These are phyloP conservation scores for Orussus abietinus DNA, from an alignment of 1,140 invertebrate species.

Conservation along the genomic window DNA sequence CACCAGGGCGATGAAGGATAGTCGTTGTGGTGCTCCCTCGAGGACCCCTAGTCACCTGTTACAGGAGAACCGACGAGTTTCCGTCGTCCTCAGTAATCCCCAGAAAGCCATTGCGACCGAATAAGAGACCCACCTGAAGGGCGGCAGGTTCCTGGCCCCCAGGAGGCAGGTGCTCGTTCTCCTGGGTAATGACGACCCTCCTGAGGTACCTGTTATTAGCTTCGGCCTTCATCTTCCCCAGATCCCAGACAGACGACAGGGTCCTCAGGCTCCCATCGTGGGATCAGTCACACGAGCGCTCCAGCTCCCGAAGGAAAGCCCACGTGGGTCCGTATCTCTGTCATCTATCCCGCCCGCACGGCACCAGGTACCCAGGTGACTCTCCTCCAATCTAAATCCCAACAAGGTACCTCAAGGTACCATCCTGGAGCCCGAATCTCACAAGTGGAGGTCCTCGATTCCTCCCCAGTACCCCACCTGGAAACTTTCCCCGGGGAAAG, in stretches of 20 bases:
- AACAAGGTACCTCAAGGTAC: background rate
- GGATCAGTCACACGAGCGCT: too few relatives aligned
- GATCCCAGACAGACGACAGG: background rate
- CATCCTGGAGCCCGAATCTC: too few relatives aligned
- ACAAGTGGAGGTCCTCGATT: too few relatives aligned
- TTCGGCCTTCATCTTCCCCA: constrained; percentile 31
- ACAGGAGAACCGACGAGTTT: background rate
- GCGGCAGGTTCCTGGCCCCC: constrained; percentile 23
- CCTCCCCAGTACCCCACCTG: too few relatives aligned
- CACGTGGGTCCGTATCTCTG: background rate
- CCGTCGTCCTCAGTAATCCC: constrained; percentile 6
- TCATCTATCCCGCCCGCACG: background rate
- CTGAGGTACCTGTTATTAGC: constrained; percentile 42
- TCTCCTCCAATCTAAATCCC: background rate
- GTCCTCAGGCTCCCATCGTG: background rate
- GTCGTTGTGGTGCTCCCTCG: constrained; percentile 33
- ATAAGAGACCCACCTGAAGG: constrained; percentile 33
- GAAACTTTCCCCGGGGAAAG: too few relatives aligned
- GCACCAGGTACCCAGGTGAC: background rate
- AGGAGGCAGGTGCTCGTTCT: constrained; percentile 26
- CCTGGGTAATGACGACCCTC: constrained; percentile 29
- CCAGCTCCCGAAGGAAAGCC: background rate
- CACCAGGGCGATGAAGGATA: constrained; percentile 25
- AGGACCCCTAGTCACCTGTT: constrained; percentile 36
- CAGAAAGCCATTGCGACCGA: background rate